Evolutionary conservation across 2,888 invertebrate species (phyloP).

Genomic region (Cataglyphis albicans): DNA sequence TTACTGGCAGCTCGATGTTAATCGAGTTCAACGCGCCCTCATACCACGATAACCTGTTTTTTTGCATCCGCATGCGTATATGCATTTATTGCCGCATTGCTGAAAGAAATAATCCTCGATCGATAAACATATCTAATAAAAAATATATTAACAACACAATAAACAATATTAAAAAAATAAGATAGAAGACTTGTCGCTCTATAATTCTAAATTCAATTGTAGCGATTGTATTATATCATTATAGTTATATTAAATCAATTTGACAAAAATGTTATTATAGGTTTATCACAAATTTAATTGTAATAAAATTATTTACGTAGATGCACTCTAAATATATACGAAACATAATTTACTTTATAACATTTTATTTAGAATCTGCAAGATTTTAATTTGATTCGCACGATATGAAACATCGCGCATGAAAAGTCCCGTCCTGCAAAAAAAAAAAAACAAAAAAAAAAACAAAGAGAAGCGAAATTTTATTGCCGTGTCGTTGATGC

Average conservation of each 20-base stretch:
- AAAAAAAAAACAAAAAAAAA: neutral
- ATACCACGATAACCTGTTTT: conserved; percentile 50
- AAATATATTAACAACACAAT: neutral
- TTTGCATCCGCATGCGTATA: conserved; percentile 22
- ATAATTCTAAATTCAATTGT: conserved; percentile 24
- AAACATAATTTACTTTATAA: neutral
- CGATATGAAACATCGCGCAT: neutral
- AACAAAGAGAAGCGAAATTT: conserved; percentile 34
- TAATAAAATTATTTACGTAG: neutral
- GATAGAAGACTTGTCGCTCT: neutral
- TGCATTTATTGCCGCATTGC: conserved; percentile 2
- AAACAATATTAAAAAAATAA: neutral
- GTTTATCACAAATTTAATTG: neutral
- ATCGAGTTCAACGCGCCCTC: conserved; percentile 53
- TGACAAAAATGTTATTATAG: conserved; percentile 4
- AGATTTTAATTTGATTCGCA: conserved; percentile 8
- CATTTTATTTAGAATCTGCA: neutral
- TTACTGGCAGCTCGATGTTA: conserved; percentile 51
- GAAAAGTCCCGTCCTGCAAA: neutral
- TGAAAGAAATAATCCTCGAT: conserved; percentile 34
- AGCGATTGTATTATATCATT: neutral
- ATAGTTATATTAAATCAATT: neutral
- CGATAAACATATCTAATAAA: conserved; percentile 24
- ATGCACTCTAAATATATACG: neutral
- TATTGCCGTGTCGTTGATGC: conserved; percentile 53